A percentile compares a stretch with the other conserved stretches of the same genome.
These are phyloP conservation scores for Myripristis murdjan DNA, from an alignment of 2,797 vertebrate species.

Conservation along the genomic window DNA sequence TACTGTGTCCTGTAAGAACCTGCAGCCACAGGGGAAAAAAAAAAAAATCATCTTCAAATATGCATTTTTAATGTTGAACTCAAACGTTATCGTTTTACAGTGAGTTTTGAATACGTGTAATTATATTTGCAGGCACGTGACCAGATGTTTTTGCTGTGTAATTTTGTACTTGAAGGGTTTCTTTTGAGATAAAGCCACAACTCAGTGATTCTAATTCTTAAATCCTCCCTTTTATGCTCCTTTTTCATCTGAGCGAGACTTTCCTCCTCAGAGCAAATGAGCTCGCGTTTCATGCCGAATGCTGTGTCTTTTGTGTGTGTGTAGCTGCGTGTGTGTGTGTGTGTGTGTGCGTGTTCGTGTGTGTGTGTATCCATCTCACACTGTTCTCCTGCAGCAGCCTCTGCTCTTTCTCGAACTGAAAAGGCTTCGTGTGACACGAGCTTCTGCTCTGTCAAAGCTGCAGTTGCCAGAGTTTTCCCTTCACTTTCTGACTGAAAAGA, in stretches of 20 bases:
- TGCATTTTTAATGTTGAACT: too few relatives aligned
- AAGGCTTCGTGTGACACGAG: constrained; percentile 10
- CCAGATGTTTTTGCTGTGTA: background rate
- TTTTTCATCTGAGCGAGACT: background rate
- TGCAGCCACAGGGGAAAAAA: too few relatives aligned
- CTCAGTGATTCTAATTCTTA: too few relatives aligned
- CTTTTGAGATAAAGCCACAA: background rate
- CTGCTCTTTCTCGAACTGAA: background rate
- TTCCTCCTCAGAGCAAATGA: background rate
- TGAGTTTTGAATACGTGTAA: background rate
- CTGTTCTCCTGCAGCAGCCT: constrained; percentile 1
- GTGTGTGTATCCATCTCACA: background rate
- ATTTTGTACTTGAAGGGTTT: too few relatives aligned
- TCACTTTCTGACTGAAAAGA: constrained; percentile 4
- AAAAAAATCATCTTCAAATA: too few relatives aligned
- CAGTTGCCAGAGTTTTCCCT: background rate
- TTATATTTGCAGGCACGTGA: background rate
- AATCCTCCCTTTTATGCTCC: background rate
- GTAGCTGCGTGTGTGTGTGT: background rate
- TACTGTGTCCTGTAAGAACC: too few relatives aligned
- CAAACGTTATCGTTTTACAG: too few relatives aligned
- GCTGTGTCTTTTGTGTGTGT: background rate
- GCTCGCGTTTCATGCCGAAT: background rate
- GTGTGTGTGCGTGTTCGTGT: background rate
- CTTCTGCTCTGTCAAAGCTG: constrained; percentile 3